phyloP scores from a whole-genome alignment of 2,797 vertebrate species.

The Urophycis tenuis region DNA sequence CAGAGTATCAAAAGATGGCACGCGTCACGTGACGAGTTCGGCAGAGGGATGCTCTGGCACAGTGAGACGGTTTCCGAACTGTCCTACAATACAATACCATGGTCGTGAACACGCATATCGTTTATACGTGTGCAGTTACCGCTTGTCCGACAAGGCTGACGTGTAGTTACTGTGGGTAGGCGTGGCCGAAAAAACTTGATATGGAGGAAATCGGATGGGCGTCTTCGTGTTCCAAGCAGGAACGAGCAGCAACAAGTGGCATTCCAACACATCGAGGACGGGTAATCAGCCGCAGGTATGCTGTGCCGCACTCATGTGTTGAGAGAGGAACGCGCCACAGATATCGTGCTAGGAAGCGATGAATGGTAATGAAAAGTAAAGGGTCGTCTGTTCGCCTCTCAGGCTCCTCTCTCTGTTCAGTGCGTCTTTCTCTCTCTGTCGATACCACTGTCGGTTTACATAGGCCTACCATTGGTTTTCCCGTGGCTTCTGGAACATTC shows the following conservation, averaged over 20 bases:
- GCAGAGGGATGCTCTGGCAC: conserved; percentile 22
- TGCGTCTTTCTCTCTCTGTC: no score
- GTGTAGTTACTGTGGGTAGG: background rate
- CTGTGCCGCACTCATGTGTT: no score
- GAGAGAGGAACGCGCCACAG: no score
- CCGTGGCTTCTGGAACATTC: no score
- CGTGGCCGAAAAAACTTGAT: background rate
- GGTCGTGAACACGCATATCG: background rate
- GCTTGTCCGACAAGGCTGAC: background rate
- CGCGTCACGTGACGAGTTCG: conserved; percentile 10
- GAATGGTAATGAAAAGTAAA: no score
- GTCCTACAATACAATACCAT: background rate
- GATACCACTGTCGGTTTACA: no score
- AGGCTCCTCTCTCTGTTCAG: no score
- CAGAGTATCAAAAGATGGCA: conserved; percentile 19
- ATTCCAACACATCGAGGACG: background rate
- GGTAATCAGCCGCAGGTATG: no score
- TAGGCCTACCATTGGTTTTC: no score
- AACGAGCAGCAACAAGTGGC: background rate
- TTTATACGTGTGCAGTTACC: background rate
- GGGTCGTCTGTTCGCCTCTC: no score
- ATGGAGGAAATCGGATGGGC: background rate
- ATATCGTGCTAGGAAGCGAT: no score
- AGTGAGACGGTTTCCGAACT: background rate
- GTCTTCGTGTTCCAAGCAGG: conserved; percentile 10